Conservation (phyloP, 2,888 invertebrate species). For the Nymphalis c-album region DNA sequence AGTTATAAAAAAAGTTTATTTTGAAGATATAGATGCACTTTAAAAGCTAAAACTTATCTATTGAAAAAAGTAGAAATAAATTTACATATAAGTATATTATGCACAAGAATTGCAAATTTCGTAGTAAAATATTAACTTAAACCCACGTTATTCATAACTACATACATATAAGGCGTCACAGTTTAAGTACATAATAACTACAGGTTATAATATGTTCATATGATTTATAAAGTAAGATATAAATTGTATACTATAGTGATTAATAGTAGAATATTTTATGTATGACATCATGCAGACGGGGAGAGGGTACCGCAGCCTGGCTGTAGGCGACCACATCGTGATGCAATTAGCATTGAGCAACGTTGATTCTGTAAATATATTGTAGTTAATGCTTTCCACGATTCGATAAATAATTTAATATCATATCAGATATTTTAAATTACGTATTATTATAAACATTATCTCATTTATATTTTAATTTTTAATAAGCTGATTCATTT, state of each 20-base stretch:
- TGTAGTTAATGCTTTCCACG: constrained; percentile 3
- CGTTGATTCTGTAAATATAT: constrained; percentile 19
- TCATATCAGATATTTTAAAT: not conserved
- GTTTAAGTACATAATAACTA: too few species aligned
- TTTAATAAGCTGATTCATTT: too few species aligned
- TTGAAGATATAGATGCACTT: too few species aligned
- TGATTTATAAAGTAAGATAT: not conserved
- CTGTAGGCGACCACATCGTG: constrained; percentile 31
- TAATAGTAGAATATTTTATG: constrained; percentile 19
- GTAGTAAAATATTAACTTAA: too few species aligned
- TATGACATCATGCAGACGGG: constrained; percentile 27
- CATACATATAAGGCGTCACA: too few species aligned
- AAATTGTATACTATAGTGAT: not conserved
- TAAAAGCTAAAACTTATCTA: too few species aligned
- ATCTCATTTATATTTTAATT: too few species aligned
- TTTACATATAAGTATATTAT: too few species aligned
- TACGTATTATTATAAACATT: not conserved
- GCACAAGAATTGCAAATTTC: too few species aligned
- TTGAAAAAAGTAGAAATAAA: too few species aligned
- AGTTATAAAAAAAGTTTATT: too few species aligned
- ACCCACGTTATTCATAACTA: too few species aligned
- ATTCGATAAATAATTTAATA: constrained; percentile 13
- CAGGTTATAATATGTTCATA: not conserved
- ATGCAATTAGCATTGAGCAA: constrained; percentile 34
- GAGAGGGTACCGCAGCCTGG: constrained; percentile 1